These are phyloP conservation scores for Scomber japonicus DNA, from an alignment of 2,113 vertebrate species.

Conservation along the genomic window DNA sequence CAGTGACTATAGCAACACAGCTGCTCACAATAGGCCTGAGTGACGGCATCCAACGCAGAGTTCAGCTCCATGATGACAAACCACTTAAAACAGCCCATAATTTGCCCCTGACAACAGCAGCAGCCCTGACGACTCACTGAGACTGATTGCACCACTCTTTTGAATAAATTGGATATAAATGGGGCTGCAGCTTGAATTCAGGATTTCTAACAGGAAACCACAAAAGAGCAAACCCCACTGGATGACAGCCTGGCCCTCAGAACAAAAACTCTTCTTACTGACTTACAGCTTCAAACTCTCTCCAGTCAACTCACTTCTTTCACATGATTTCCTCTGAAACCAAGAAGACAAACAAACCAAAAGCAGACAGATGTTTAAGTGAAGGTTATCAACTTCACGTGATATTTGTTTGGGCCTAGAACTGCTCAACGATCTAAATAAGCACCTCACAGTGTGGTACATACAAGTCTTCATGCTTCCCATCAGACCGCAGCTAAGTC, in stretches of 20 bases:
- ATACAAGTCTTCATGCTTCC: background rate
- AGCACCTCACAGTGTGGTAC: background rate
- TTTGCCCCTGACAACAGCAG: constrained; percentile 53
- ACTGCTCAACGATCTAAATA: constrained; percentile 16
- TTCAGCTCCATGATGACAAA: constrained; percentile 61
- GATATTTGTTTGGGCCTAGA: background rate
- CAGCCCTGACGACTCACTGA: constrained; percentile 22
- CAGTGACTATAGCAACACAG: constrained; percentile 59
- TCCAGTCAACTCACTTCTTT: constrained; percentile 7
- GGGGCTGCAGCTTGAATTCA: constrained; percentile 26
- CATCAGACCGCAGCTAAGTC: constrained; percentile 3
- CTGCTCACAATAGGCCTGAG: constrained; percentile 51
- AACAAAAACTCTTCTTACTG: constrained; percentile 19
- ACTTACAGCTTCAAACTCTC: constrained; percentile 4
- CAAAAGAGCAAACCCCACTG: constrained; percentile 35
- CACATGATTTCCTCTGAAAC: background rate
- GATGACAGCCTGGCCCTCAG: background rate
- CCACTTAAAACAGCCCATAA: constrained; percentile 65
- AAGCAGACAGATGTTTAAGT: constrained; percentile 19
- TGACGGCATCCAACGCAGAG: constrained; percentile 47
- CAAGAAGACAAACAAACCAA: constrained; percentile 4
- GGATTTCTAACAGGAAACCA: constrained; percentile 41
- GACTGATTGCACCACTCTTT: constrained; percentile 47
- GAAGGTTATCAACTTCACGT: background rate
- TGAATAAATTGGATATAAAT: constrained; percentile 50